Base-by-base conservation (phyloP, 2,888 invertebrate species). In the Epinotia brunnichana region DNA sequence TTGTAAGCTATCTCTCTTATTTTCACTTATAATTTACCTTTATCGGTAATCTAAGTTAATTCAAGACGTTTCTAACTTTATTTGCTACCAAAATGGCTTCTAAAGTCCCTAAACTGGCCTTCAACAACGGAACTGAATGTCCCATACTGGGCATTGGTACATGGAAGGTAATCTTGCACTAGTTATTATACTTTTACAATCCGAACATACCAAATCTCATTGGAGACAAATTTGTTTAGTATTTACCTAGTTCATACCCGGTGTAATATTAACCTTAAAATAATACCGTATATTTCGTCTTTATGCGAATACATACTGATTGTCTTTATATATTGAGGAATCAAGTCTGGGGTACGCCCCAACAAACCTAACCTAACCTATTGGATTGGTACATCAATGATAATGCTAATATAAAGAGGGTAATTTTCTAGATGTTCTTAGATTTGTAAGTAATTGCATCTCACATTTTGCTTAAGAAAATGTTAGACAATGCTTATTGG, bases 131-230 rank as follows among this genome's bases (percentile, higher is more conserved):
- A 0, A 76, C 85, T 39, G 91, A 94, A 75, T 94, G 96, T 78
- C 97, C 97, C 0, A 94, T 95, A 57, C 85, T 97, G 3, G 97
- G 96, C 2, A 90, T 97, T n/a, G 97, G 97, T 19, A 97, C 97
- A 3, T 97, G 96, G 96, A 95, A 96, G 89, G 96, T 96, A 91
- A 90, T 11, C 13, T 70, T 29, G 44, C 1, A 17, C 9, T 44
- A 9, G 11, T 2, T 51, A 29, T 17, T 35, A 35, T 35, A 9
- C 10, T 51, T 24, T 24, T n/a, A 21, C 21, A 48, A 3, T 10
- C 29, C 21, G 10, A 17, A 17, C 3, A 5, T 17, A 48, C n/a
- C 44, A 48, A n/a, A n/a, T 48, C 35, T 21, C 11, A 13, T 5
- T 15, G 2, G 7, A 35, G n/a, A n/a, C n/a, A 13, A 11, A 2